Percentiles rank a stretch among this genome's conserved stretches.
These are phyloP conservation scores for Micromys minutus DNA, from an alignment of 2,113 vertebrate genomes.

Conservation along the genomic window DNA sequence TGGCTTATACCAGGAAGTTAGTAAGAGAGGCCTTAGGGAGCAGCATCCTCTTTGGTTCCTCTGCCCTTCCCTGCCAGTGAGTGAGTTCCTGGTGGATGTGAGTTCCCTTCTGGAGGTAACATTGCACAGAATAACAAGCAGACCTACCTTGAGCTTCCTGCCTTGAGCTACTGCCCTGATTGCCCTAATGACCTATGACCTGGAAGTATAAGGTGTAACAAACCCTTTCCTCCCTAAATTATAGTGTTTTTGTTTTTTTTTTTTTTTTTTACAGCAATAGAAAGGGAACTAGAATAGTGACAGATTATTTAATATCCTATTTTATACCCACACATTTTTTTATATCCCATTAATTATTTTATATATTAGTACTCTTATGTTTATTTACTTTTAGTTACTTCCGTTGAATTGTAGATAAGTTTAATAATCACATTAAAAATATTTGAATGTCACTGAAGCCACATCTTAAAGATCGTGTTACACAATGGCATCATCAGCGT, in stretches of 20 bases:
- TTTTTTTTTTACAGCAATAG: neutral
- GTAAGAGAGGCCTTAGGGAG: neutral
- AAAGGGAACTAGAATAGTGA: neutral
- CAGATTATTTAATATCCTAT: neutral
- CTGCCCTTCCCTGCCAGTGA: neutral
- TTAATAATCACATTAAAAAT: neutral
- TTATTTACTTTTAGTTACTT: neutral
- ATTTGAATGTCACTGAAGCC: neutral
- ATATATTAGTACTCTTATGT: neutral
- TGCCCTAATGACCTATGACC: neutral
- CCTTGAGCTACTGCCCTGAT: neutral
- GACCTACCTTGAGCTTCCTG: neutral
- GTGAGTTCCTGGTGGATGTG: neutral
- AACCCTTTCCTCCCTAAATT: neutral
- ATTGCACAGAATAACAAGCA: neutral
- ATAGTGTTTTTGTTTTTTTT: neutral
- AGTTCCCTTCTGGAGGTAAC: neutral
- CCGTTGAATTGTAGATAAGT: neutral
- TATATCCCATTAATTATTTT: neutral
- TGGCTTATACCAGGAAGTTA: neutral
- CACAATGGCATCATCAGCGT: neutral
- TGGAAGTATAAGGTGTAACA: neutral
- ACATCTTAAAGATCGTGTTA: neutral
- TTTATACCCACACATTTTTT: neutral
- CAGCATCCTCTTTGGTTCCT: neutral